Evolutionary conservation across 1,140 invertebrate species (phyloP).

Genomic region (Phthorimaea operculella): DNA sequence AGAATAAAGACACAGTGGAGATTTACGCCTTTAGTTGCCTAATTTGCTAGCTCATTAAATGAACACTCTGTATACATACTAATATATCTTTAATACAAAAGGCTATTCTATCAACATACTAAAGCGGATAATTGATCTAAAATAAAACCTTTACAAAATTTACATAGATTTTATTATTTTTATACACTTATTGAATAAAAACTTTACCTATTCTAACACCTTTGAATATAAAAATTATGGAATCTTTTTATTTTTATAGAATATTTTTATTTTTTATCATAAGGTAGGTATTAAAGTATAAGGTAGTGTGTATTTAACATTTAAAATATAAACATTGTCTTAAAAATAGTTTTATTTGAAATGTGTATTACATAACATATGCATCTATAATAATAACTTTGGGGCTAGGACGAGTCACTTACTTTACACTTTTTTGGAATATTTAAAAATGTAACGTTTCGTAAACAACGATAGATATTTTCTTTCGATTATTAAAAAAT

Average conservation of each 20-base stretch:
- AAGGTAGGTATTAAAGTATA: background rate
- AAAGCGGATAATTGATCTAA: conserved; percentile 7
- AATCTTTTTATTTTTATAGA: conserved; percentile 35
- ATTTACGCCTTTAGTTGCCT: too few relatives aligned
- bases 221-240: conserved; percentile 47
- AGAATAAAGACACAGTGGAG: too few relatives aligned
- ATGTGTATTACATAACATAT: conserved; percentile 25
- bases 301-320: conserved; percentile 17
- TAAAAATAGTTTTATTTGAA: conserved; percentile 33
- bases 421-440: too few relatives aligned
- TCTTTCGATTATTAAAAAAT: too few relatives aligned
- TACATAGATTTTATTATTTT: conserved; percentile 33
- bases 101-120: conserved; percentile 20
- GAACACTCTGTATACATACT: too few relatives aligned
- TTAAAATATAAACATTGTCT: conserved; percentile 45
- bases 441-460: too few relatives aligned
- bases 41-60: too few relatives aligned
- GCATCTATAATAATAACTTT: conserved; percentile 28
- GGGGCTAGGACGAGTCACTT: conserved; percentile 19
- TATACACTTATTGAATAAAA: conserved; percentile 24
- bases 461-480: too few relatives aligned
- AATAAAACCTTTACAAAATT: conserved; percentile 44
- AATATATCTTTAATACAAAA: conserved; percentile 36
- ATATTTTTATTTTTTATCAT: conserved; percentile 20
- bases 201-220: conserved; percentile 34